Percentiles rank a stretch among this genome's conserved stretches.
These are phyloP conservation scores for Acanthacorydalis orientalis DNA, from an alignment of 2,888 invertebrate species.

Conservation along the genomic window DNA sequence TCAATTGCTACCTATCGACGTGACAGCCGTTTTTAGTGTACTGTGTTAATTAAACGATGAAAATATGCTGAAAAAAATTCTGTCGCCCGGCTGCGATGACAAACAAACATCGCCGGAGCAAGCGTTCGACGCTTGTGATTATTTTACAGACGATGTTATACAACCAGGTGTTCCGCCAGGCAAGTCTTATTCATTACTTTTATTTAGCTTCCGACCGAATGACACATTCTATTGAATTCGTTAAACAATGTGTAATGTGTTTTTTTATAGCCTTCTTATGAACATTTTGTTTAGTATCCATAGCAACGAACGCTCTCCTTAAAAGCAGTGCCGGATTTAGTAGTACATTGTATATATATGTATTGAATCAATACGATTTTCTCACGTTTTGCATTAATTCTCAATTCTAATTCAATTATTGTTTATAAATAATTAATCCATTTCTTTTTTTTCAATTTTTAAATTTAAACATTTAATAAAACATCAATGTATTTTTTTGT, in stretches of 20 bases:
- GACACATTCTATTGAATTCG: neutral
- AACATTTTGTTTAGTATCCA: too few relatives aligned
- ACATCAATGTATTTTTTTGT: too few relatives aligned
- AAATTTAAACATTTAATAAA: too few relatives aligned
- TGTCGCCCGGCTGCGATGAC: slow-evolving; percentile 8
- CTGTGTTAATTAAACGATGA: neutral
- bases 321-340: too few relatives aligned
- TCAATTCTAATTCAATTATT: too few relatives aligned
- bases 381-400: too few relatives aligned
- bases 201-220: neutral
- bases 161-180: slow-evolving; percentile 33
- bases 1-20: too few relatives aligned
- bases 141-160: slow-evolving; percentile 50
- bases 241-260: neutral
- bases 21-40: neutral
- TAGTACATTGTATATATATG: neutral
- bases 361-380: neutral
- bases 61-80: slow-evolving; percentile 3
- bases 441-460: too few relatives aligned
- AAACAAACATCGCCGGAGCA: slow-evolving; percentile 29
- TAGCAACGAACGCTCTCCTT: too few relatives aligned
- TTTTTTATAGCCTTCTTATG: neutral
- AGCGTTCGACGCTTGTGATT: slow-evolving; percentile 51
- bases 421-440: too few relatives aligned
- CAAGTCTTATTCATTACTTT: slow-evolving; percentile 17